A percentile compares a stretch with the other conserved stretches of the same genome.
Conservation (phyloP, 2,113 vertebrate species). For the Colius striatus region DNA sequence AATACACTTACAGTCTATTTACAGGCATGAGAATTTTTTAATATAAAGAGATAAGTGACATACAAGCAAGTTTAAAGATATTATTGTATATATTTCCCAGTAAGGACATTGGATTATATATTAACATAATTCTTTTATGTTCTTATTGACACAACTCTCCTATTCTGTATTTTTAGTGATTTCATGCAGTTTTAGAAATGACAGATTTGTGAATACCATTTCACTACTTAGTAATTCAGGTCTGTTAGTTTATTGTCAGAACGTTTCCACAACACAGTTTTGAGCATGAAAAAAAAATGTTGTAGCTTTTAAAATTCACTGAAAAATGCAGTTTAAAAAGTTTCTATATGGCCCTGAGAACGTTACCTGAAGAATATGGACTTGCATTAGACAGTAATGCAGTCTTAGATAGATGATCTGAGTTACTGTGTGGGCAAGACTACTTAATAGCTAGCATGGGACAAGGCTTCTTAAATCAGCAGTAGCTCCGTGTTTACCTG, state of each 20-base stretch:
- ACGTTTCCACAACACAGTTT: neutral
- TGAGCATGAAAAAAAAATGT: neutral
- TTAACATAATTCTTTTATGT: neutral
- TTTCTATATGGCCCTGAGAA: neutral
- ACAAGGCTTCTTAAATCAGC: neutral
- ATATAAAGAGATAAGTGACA: neutral
- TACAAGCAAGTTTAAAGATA: neutral
- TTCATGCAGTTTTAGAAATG: neutral
- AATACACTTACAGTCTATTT: neutral
- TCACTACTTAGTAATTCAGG: neutral
- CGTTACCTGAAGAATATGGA: neutral
- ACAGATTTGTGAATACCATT: neutral
- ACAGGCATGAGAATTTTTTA: neutral
- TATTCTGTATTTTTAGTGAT: neutral
- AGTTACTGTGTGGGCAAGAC: neutral
- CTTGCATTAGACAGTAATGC: neutral
- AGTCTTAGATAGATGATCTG: neutral
- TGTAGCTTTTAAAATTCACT: conserved; percentile 13
- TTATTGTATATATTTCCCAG: neutral
- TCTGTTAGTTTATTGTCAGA: neutral
- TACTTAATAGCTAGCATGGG: neutral
- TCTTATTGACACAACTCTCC: neutral
- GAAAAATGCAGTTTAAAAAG: conserved; percentile 16
- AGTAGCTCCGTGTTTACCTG: neutral
- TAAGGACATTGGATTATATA: neutral